Evolutionary conservation across 53 echinoderm and acorn worm species (phyloP).

Genomic region (Paelopatides confundens): DNA sequence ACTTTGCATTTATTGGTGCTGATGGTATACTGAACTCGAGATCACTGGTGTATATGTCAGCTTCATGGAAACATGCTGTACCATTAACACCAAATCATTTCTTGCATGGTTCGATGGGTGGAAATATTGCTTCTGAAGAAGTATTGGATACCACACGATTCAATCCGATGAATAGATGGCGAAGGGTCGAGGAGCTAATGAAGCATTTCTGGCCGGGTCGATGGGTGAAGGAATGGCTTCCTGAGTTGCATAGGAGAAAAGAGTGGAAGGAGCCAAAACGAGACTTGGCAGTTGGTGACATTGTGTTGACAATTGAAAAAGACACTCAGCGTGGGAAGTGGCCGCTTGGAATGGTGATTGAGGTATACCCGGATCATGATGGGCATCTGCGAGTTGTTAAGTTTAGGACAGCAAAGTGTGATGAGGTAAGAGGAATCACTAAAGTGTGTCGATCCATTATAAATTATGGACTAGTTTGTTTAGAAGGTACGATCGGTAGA

Average conservation of each 20-base stretch:
- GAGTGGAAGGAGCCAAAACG: slow-evolving; percentile 24
- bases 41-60: slow-evolving; percentile 22
- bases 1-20: slow-evolving; percentile 1
- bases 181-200: slow-evolving; percentile 28
- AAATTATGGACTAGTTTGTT: too few relatives aligned
- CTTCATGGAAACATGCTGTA: not conserved
- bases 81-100: slow-evolving; percentile 35
- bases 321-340: not conserved
- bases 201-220: slow-evolving; percentile 37
- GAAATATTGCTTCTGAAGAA: slow-evolving; percentile 1
- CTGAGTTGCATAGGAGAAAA: slow-evolving; percentile 3
- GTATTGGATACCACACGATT: slow-evolving; percentile 14
- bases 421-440: too few relatives aligned
- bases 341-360: not conserved
- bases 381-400: slow-evolving; percentile 49
- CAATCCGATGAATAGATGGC: slow-evolving; percentile 29
- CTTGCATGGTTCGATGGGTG: not conserved
- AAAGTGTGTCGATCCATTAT: too few relatives aligned
- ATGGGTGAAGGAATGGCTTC: too few relatives aligned
- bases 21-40: slow-evolving; percentile 39
- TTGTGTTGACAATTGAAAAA: slow-evolving; percentile 3
- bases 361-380: slow-evolving; percentile 8
- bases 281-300: slow-evolving; percentile 11
- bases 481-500: too few relatives aligned
- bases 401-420: slow-evolving; percentile 14